These are phyloP conservation scores for Cybosia mesomella DNA, from an alignment of 2,888 invertebrate species.

Conservation along the genomic window DNA sequence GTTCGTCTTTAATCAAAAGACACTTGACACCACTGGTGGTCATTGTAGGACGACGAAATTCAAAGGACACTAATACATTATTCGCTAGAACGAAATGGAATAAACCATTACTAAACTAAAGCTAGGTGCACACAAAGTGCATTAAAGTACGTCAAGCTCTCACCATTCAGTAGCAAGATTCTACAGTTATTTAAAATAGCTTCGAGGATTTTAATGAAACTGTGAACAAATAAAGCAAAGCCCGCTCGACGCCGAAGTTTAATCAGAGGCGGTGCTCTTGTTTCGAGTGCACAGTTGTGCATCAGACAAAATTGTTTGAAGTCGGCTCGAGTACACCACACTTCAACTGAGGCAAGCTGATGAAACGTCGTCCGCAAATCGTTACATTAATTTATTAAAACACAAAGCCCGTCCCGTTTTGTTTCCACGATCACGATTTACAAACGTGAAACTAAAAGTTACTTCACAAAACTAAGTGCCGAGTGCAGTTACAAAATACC, in stretches of 20 bases:
- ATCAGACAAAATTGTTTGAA: slow-evolving; percentile 73
- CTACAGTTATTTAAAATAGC: slow-evolving; percentile 36
- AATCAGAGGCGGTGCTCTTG: slow-evolving; percentile 75
- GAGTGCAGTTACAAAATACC: slow-evolving; percentile 5
- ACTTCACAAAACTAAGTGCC: slow-evolving; percentile 15
- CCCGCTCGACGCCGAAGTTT: slow-evolving; percentile 62
- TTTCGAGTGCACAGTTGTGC: slow-evolving; percentile 65
- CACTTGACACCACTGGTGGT: too few relatives aligned
- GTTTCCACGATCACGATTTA: slow-evolving; percentile 30
- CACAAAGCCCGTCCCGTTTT: slow-evolving; percentile 27
- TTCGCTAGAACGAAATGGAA: not conserved
- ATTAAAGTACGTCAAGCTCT: not conserved
- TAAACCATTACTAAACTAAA: not conserved
- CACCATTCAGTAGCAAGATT: slow-evolving; percentile 21
- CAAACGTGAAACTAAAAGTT: slow-evolving; percentile 32
- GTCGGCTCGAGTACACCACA: slow-evolving; percentile 58
- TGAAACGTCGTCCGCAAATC: slow-evolving; percentile 24
- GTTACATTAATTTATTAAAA: slow-evolving; percentile 42
- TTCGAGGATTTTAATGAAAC: slow-evolving; percentile 51
- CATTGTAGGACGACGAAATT: too few relatives aligned
- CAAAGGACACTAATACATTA: too few relatives aligned
- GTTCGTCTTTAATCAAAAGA: too few relatives aligned
- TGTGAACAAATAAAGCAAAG: slow-evolving; percentile 64
- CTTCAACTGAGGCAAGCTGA: slow-evolving; percentile 33
- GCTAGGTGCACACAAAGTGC: not conserved